Evolutionary conservation across 1,140 invertebrate species (phyloP).

Genomic region (Vanessa tameamea): DNA sequence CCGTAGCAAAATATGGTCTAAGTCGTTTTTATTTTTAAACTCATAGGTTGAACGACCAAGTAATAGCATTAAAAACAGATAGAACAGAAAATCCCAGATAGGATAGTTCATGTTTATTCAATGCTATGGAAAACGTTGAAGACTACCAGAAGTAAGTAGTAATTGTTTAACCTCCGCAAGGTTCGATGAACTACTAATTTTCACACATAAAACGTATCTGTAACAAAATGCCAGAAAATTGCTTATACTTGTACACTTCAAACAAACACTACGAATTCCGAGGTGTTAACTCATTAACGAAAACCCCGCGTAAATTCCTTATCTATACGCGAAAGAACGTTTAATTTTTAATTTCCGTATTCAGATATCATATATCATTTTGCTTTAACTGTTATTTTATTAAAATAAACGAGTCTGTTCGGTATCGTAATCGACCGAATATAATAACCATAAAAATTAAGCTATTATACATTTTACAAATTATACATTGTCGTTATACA

Average conservation of each 20-base stretch:
- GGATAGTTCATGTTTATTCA: conserved; percentile 8
- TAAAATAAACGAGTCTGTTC: conserved; percentile 16
- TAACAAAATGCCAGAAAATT: conserved; percentile 18
- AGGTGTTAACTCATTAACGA: conserved; percentile 43
- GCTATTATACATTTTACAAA: conserved; percentile 45
- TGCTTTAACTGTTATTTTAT: conserved; percentile 2
- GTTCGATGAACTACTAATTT: conserved; percentile 14
- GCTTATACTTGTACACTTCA: conserved; percentile 8
- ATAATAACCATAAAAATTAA: conserved; percentile 43
- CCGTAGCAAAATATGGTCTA: not conserved
- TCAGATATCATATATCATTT: conserved; percentile 14
- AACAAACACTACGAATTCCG: conserved; percentile 30
- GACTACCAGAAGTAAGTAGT: conserved; percentile 1
- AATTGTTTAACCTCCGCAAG: conserved; percentile 20
- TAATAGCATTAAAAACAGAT: conserved; percentile 15
- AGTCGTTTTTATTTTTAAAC: not conserved
- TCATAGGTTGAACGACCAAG: conserved; percentile 3
- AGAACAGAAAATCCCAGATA: not conserved
- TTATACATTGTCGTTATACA: conserved; percentile 43
- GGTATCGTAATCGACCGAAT: conserved; percentile 16
- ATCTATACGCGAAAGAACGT: conserved; percentile 28
- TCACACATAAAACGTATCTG: not conserved
- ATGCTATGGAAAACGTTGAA: conserved; percentile 6
- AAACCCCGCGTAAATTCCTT: conserved; percentile 39
- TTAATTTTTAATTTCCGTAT: conserved; percentile 10